A percentile compares a stretch with the other conserved stretches of the same genome.
These are phyloP conservation scores for Oriolus oriolus DNA, from an alignment of 2,113 vertebrate genomes.

Conservation along the genomic window DNA sequence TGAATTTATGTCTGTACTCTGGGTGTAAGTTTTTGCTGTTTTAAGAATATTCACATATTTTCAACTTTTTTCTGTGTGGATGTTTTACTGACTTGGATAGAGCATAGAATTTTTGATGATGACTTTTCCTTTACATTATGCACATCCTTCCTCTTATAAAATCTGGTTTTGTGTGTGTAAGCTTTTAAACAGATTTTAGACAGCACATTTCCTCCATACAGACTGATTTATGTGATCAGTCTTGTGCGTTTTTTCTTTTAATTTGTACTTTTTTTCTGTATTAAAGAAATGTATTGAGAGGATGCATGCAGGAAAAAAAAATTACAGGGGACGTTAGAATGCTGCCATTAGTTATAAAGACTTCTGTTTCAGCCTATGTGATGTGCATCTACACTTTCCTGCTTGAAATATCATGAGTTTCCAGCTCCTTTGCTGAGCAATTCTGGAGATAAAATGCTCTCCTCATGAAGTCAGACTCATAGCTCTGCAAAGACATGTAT, in stretches of 20 bases:
- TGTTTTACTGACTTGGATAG: background rate
- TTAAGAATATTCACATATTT: background rate
- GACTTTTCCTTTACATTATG: background rate
- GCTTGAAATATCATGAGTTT: background rate
- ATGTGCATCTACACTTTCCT: background rate
- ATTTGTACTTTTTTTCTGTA: background rate
- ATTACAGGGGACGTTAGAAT: background rate
- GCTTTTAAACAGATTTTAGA: background rate
- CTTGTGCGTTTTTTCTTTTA: background rate
- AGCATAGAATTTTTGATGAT: background rate
- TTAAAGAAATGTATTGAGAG: background rate
- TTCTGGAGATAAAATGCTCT: background rate
- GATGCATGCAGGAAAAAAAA: background rate
- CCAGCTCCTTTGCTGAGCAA: background rate
- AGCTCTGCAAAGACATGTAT: background rate
- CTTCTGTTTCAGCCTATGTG: background rate
- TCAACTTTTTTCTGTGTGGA: background rate
- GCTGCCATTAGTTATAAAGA: background rate
- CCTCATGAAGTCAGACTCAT: background rate
- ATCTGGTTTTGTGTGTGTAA: background rate
- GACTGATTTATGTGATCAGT: background rate
- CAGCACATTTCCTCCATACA: background rate
- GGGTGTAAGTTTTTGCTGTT: background rate
- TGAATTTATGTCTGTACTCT: background rate
- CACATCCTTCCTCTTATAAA: background rate